Conservation (phyloP, 2,888 invertebrate genomes). For the Patella depressa region DNA sequence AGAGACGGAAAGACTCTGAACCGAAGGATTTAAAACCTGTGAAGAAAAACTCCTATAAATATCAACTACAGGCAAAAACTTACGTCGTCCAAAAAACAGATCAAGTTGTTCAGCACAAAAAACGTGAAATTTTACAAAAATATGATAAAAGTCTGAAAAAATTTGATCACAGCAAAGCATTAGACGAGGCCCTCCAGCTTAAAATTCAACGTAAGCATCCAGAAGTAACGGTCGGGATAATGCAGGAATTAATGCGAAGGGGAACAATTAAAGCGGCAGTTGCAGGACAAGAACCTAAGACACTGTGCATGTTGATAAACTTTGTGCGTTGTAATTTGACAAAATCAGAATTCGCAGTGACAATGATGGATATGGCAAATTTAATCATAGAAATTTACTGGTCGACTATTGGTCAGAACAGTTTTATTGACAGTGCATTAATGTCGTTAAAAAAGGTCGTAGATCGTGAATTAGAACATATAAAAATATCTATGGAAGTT, state of each 20-base stretch:
- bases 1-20: slow-evolving; percentile 76
- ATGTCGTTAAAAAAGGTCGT: slow-evolving; percentile 77
- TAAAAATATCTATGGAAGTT: slow-evolving; percentile 69
- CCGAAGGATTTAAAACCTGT: slow-evolving; percentile 42
- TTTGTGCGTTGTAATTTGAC: slow-evolving; percentile 73
- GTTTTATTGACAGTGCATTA: slow-evolving; percentile 78
- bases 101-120: slow-evolving; percentile 58
- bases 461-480: slow-evolving; percentile 76
- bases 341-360: slow-evolving; percentile 13
- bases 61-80: slow-evolving; percentile 48
- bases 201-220: slow-evolving; percentile 73
- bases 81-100: slow-evolving; percentile 56
- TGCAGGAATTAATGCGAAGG: slow-evolving; percentile 89
- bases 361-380: slow-evolving; percentile 29
- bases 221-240: slow-evolving; percentile 83
- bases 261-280: slow-evolving; percentile 84
- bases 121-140: slow-evolving; percentile 59
- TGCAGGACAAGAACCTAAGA: slow-evolving; percentile 79
- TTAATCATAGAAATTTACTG: slow-evolving; percentile 41
- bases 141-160: slow-evolving; percentile 83
- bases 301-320: slow-evolving; percentile 79
- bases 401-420: slow-evolving; percentile 74
- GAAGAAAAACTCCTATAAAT: slow-evolving; percentile 57
- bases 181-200: slow-evolving; percentile 76
- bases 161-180: slow-evolving; percentile 86